These are phyloP conservation scores for Taenioides sp. DNA, from an alignment of 2,797 vertebrate genomes.

Conservation along the genomic window DNA sequence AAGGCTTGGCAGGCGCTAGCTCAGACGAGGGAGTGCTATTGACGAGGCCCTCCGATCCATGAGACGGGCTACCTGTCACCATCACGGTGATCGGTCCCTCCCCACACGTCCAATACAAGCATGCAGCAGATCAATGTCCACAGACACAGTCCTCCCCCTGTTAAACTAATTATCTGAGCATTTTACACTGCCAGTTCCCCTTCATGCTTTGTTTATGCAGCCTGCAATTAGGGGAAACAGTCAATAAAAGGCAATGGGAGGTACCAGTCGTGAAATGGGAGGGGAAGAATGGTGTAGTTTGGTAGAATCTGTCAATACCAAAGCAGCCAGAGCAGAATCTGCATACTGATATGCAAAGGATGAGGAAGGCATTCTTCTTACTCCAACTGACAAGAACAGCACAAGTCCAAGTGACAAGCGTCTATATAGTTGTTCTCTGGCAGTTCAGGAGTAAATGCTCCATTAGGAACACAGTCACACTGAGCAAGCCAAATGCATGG, in stretches of 20 bases:
- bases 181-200: conserved; percentile 71
- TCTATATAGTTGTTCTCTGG: not conserved
- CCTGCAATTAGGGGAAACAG: conserved; percentile 82
- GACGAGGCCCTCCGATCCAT: conserved; percentile 74
- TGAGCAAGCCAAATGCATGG: not conserved
- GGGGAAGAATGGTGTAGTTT: conserved; percentile 55
- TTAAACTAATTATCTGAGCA: conserved; percentile 80
- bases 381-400: not conserved
- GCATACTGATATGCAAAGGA: not conserved
- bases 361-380: not conserved
- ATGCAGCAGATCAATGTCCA: conserved; percentile 77
- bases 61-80: conserved; percentile 75
- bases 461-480: not conserved
- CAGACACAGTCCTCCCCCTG: conserved; percentile 51
- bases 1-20: conserved; percentile 55
- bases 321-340: not conserved
- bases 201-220: conserved; percentile 75
- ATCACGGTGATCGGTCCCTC: conserved; percentile 55
- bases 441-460: not conserved
- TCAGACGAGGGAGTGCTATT: conserved; percentile 64
- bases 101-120: conserved; percentile 60
- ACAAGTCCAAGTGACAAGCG: not conserved
- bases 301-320: conserved; percentile 30
- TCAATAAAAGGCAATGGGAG: conserved; percentile 85
- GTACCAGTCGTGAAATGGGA: conserved; percentile 64